A percentile compares a stretch with the other conserved stretches of the same genome.
These are phyloP conservation scores for Lagorchestes hirsutus DNA, from an alignment of 2,797 vertebrate species.

Conservation along the genomic window DNA sequence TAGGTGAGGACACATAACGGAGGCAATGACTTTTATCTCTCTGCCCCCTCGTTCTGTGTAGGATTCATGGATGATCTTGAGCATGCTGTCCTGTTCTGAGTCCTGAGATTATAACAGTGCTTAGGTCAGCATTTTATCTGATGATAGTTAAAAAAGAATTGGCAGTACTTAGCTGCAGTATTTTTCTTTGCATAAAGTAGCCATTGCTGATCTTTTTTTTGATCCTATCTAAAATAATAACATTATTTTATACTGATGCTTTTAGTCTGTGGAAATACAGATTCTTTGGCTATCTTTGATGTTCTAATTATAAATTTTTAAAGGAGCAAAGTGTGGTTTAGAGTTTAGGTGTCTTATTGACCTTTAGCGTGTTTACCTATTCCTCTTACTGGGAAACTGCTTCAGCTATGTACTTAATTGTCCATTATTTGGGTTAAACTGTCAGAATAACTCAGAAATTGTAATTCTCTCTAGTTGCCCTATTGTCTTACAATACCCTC, in stretches of 20 bases:
- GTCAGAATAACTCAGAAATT: constrained; percentile 50
- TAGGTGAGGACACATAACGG: neutral
- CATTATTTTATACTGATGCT: neutral
- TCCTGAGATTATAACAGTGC: neutral
- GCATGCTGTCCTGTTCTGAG: neutral
- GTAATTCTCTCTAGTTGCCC: constrained; percentile 37
- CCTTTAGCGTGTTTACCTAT: constrained; percentile 45
- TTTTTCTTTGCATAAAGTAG: neutral
- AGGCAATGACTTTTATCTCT: neutral
- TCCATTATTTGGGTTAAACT: constrained; percentile 38
- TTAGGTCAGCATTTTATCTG: neutral
- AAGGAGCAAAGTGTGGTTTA: constrained; percentile 10
- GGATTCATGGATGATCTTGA: neutral
- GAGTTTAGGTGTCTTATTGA: constrained; percentile 42
- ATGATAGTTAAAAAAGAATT: neutral
- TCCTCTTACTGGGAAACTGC: constrained; percentile 19
- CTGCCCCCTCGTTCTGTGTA: neutral
- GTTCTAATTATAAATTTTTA: constrained; percentile 56
- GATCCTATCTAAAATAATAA: neutral
- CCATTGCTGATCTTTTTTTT: neutral
- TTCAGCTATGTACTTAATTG: constrained; percentile 47
- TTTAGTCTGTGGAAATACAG: constrained; percentile 43
- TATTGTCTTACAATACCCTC: constrained; percentile 42
- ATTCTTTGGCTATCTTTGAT: constrained; percentile 5
- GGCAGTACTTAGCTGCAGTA: neutral